Evolutionary conservation across 2,888 invertebrate species (phyloP), one percentile per base, ranked within the genome.

Genomic region (Ecdyonurus torrentis): DNA sequence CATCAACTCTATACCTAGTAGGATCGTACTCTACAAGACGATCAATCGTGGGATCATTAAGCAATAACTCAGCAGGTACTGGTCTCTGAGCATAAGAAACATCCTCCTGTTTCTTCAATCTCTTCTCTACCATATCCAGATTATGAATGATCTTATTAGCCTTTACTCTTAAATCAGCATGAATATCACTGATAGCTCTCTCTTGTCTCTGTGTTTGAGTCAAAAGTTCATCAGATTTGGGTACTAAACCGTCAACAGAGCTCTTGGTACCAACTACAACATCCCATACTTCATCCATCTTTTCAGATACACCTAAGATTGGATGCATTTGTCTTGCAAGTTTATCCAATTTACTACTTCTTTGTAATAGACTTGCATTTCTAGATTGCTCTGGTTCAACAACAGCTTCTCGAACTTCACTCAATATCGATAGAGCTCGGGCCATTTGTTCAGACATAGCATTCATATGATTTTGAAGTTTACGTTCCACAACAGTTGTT

Each of bases 221-320:
- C 18, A 92, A 76, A 2, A 91, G 76, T 69, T 90, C 89, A 71
- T 91, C 90, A 0, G 91, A 91, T 75, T 91, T 91, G 1, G 91
- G 91, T 52, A 91, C 82, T 61, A 91, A 77, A 72, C 89, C 86
- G 72, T 91, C 91, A 0, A 91, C 89, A 0, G 90, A 89, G 70
- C 87, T 89, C 72, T 91, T 91, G 2, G 91, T 91, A 18, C 91
- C 91, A 1, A 91, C 89, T 15, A 91, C 89, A 2, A 91, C 89
- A 72, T 89, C 87, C 91, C 91, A 91, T 2, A 91, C 90, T 74
- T 91, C 89, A 69, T 91, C 91, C 89, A 91, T 91, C 75, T 91
- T 91, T 72, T 90, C 89, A 0, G 90, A 88, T 1, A 91, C 90
- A 63, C 85, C 86, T 71, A 90, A 84, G 77, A 91, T 89, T 0